These are phyloP conservation scores for Isotomurus palustris DNA, from an alignment of 2,888 invertebrate genomes.

Conservation along the genomic window DNA sequence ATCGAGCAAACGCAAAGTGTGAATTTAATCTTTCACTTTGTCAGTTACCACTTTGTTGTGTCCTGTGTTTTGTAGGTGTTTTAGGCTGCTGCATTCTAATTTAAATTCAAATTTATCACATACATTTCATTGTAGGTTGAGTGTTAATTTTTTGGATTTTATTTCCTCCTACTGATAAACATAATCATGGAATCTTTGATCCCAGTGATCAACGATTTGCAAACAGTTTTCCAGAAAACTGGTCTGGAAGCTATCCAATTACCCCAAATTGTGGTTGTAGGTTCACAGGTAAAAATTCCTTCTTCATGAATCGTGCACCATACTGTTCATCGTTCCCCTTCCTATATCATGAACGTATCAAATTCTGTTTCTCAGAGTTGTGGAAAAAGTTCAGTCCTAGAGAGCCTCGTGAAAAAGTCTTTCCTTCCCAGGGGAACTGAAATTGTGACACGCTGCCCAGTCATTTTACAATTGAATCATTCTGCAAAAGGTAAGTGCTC, in stretches of 20 bases:
- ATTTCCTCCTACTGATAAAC: too few species aligned
- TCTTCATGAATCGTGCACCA: too few species aligned
- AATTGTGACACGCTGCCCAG: slow-evolving; percentile 29
- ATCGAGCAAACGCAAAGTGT: too few species aligned
- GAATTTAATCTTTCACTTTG: too few species aligned
- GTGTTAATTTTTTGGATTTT: too few species aligned
- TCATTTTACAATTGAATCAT: slow-evolving; percentile 18
- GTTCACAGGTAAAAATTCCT: slow-evolving; percentile 22
- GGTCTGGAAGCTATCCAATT: slow-evolving; percentile 6
- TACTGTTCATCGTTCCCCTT: too few species aligned
- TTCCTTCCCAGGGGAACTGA: slow-evolving; percentile 29
- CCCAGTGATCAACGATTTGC: slow-evolving; percentile 18
- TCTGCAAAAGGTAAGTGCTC: background rate
- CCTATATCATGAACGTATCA: too few species aligned
- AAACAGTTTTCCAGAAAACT: slow-evolving; percentile 12
- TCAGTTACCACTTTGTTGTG: too few species aligned
- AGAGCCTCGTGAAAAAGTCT: slow-evolving; percentile 21
- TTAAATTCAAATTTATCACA: too few species aligned
- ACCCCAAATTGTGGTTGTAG: slow-evolving; percentile 31
- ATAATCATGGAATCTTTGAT: slow-evolving; percentile 19
- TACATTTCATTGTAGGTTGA: too few species aligned
- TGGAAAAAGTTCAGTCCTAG: slow-evolving; percentile 31
- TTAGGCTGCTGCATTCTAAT: too few species aligned
- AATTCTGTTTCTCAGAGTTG: slow-evolving; percentile 21
- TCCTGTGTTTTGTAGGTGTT: too few species aligned